These are phyloP conservation scores for Chymomyza procnemis DNA, from an alignment of 2,888 invertebrate genomes.

Conservation along the genomic window DNA sequence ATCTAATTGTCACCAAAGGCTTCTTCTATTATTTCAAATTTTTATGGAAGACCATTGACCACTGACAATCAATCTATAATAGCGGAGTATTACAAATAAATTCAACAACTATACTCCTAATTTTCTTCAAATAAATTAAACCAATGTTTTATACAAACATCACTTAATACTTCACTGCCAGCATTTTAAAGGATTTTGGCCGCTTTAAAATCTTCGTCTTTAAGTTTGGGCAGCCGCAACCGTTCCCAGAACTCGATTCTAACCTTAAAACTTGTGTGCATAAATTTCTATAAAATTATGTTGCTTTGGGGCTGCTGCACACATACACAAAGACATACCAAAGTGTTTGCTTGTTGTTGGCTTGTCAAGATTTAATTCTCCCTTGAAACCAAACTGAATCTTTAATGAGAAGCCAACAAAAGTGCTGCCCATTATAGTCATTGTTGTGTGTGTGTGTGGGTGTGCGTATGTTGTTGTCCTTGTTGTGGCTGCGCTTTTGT, in stretches of 20 bases:
- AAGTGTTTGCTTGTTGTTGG: slow-evolving; percentile 36
- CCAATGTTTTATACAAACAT: too few relatives aligned
- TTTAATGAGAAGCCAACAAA: slow-evolving; percentile 65
- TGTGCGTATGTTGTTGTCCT: slow-evolving; percentile 13
- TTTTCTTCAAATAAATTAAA: too few relatives aligned
- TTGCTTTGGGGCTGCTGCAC: slow-evolving; percentile 37
- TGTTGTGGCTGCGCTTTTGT: slow-evolving; percentile 25
- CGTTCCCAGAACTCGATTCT: neutral
- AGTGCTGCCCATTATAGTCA: slow-evolving; percentile 26
- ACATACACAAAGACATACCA: neutral
- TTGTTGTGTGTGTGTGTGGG: slow-evolving; percentile 1
- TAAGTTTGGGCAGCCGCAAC: slow-evolving; percentile 9
- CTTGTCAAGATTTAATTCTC: slow-evolving; percentile 70
- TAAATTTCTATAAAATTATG: slow-evolving; percentile 67
- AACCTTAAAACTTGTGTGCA: slow-evolving; percentile 26
- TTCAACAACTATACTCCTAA: too few relatives aligned
- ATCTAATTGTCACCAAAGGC: too few relatives aligned
- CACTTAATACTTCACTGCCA: too few relatives aligned
- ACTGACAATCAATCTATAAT: too few relatives aligned
- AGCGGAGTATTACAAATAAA: too few relatives aligned
- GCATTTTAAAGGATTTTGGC: neutral
- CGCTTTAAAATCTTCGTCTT: slow-evolving; percentile 39
- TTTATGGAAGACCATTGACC: too few relatives aligned
- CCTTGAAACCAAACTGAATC: slow-evolving; percentile 71
- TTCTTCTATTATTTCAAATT: too few relatives aligned